Conservation (phyloP, 2,113 vertebrate genomes). For the Osmerus eperlanus region DNA sequence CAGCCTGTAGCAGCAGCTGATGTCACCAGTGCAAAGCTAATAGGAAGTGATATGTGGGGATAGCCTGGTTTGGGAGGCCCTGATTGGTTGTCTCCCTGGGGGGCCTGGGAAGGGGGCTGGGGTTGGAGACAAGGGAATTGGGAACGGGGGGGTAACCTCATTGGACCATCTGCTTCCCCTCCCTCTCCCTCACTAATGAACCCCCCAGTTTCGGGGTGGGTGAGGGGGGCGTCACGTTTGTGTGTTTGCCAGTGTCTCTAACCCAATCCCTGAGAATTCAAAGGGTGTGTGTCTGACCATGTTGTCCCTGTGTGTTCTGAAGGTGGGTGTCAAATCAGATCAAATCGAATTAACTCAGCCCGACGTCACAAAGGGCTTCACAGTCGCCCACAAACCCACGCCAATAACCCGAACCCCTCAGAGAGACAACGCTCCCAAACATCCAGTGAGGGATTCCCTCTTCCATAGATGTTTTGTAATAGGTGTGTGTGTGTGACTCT, state of each 20-base stretch:
- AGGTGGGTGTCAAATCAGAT: not conserved
- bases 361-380: not conserved
- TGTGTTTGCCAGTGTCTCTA: conserved; percentile 30
- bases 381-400: no score
- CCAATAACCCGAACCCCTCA: no score
- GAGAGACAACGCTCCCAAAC: no score
- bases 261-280: not conserved
- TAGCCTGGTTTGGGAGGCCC: conserved; percentile 72
- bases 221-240: not conserved
- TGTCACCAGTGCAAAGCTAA: conserved; percentile 63
- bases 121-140: conserved; percentile 3
- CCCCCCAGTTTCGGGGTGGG: not conserved
- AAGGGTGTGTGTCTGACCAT: not conserved
- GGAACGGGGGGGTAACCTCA: conserved; percentile 13
- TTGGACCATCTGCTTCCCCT: conserved; percentile 36
- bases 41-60: conserved; percentile 71
- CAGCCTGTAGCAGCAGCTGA: conserved; percentile 53
- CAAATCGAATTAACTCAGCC: not conserved
- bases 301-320: conserved; percentile 9
- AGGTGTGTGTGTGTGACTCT: not conserved
- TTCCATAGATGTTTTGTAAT: not conserved
- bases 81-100: conserved; percentile 60
- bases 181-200: not conserved
- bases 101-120: conserved; percentile 25
- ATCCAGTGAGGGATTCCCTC: no score